phyloP scores from a whole-genome alignment of 1,140 invertebrate genomes.

The Drosophila dunni region DNA sequence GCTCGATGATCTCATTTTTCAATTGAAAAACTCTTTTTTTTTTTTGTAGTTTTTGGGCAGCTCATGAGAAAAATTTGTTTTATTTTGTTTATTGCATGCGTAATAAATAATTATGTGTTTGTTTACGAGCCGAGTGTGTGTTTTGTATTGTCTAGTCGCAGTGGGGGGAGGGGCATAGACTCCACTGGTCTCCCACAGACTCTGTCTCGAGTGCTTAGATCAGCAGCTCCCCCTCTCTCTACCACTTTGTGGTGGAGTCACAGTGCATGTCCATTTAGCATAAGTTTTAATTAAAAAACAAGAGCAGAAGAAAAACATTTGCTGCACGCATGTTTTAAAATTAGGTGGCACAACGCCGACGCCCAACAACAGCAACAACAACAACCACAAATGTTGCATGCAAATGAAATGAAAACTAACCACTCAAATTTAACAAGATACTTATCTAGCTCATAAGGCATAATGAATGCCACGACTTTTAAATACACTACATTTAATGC shows the following conservation, averaged over 20 bases:
- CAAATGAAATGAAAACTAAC: conserved; percentile 51
- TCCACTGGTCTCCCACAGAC: conserved; percentile 29
- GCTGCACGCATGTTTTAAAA: conserved; percentile 63
- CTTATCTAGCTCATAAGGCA: conserved; percentile 3
- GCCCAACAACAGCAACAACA: conserved; percentile 10
- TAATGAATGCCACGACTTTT: not conserved
- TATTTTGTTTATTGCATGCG: conserved; percentile 76
- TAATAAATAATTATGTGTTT: conserved; percentile 70
- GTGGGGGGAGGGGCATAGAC: not conserved
- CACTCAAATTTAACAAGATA: conserved; percentile 25
- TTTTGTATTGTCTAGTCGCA: conserved; percentile 27
- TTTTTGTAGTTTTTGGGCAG: not conserved
- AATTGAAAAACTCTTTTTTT: conserved; percentile 63
- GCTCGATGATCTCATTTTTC: conserved; percentile 75
- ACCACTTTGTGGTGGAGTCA: conserved; percentile 1
- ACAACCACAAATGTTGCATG: conserved; percentile 72
- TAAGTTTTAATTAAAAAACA: conserved; percentile 77
- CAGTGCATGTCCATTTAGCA: conserved; percentile 71
- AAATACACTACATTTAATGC: conserved; percentile 22
- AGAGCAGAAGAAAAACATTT: conserved; percentile 43
- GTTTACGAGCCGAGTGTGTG: conserved; percentile 14
- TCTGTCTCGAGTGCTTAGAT: conserved; percentile 44
- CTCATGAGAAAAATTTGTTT: conserved; percentile 56
- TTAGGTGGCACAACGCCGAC: conserved; percentile 28
- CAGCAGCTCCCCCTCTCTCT: conserved; percentile 21